Base-by-base conservation (phyloP, 2,113 vertebrate species). In the Hippocampus barbouri region DNA sequence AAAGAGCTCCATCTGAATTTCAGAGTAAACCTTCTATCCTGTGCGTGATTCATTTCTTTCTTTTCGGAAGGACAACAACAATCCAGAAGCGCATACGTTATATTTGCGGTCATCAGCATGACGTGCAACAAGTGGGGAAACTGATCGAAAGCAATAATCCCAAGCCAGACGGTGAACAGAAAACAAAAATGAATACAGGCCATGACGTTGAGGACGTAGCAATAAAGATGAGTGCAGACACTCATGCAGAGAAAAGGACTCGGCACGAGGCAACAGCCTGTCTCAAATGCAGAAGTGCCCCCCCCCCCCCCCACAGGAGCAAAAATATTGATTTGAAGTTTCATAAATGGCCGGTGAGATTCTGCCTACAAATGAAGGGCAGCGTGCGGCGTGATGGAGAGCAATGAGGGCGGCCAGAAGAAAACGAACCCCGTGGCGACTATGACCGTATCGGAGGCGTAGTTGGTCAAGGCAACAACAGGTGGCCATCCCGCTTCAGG, bases 261-360 rank as follows among this genome's bases (percentile, higher is more conserved):
- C 72, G 38, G 72, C 77, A 67, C 77, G 82, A 66, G 72, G 79
- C 66, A 53, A 68, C 30, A 77, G 81, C 81, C 79, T 66, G 85
- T 59, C 75, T 79, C 73, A 67, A 75, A 64, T 75, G 30, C 53
- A 81, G 70, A 79, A 75, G 25, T 5, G 3, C 45, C 2, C 2
- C 2, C 2, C 30, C 30, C 0, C 65, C 1, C 5, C 8, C 30
- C 75, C 78, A 80, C 77, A 85, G 70, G 68, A 79, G 75, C 60
- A 84, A 68, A 85, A 89, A 69, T 87, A 90, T 90, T 78, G 83
- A 90, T 88, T 88, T 82, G 75, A 75, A 77, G 60, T 79, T 63
- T 67, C 56, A 84, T 79, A 38, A 38, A 77, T 74, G 77, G 80
- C 82, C 76, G 75, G 80, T 80, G 75, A 70, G 71, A 45, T 75